These are phyloP conservation scores for Orthosia cruda DNA, from an alignment of 2,888 invertebrate species.

Conservation along the genomic window DNA sequence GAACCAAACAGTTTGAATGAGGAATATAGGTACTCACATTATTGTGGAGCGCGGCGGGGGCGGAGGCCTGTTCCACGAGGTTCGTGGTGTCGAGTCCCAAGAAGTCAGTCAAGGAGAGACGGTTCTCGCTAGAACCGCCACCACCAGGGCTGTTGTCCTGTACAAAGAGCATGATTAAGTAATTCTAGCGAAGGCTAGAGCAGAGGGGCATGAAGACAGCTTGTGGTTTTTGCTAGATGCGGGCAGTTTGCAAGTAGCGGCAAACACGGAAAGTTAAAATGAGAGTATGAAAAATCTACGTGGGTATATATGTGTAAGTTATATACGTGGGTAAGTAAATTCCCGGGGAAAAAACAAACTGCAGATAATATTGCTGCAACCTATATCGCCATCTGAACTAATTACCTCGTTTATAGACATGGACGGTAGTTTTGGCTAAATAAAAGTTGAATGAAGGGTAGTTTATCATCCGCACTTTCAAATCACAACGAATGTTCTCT, in stretches of 20 bases:
- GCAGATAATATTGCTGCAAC: no score
- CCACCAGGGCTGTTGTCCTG: constrained; percentile 83
- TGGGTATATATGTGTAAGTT: no score
- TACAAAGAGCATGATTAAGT: constrained; percentile 5
- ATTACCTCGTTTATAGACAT: no score
- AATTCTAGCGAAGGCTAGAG: neutral
- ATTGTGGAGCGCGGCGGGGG: constrained; percentile 68
- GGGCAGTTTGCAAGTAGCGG: neutral
- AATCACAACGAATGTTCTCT: neutral
- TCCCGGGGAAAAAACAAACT: no score
- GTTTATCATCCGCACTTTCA: neutral
- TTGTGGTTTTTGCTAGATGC: neutral
- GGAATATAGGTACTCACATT: constrained; percentile 77
- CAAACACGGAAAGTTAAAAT: neutral
- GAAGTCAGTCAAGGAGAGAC: constrained; percentile 83
- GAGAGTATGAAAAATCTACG: neutral
- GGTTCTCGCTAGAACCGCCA: constrained; percentile 82
- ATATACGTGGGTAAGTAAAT: neutral
- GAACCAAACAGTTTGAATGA: neutral
- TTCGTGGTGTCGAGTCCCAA: constrained; percentile 78
- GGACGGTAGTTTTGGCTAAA: neutral
- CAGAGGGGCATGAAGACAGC: neutral
- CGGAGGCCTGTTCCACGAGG: constrained; percentile 73
- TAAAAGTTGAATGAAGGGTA: constrained; percentile 10
- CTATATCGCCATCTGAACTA: no score